phyloP scores from a whole-genome alignment of 2,113 vertebrate species.

The Halichoerus grypus region DNA sequence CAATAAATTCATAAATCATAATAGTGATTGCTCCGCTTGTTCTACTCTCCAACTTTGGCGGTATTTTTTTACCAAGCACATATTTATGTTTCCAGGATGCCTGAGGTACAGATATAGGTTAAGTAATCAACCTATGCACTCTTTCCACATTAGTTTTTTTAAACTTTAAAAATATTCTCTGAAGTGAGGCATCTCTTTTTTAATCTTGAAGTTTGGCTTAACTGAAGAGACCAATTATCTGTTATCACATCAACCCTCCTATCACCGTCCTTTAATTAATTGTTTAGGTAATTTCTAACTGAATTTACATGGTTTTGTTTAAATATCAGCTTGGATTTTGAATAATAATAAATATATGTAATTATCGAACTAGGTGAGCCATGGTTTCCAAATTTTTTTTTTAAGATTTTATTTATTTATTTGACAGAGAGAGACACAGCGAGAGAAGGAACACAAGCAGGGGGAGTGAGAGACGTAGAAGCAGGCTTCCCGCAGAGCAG shows the following conservation, averaged over 20 bases:
- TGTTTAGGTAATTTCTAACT: not conserved
- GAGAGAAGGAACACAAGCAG: no score
- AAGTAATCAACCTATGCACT: not conserved
- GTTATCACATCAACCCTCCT: not conserved
- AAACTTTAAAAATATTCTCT: not conserved
- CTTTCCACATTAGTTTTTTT: constrained; percentile 19
- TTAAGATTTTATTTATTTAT: no score
- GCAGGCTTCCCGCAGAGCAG: no score
- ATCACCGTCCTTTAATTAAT: not conserved
- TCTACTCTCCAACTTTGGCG: not conserved
- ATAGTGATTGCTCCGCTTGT: not conserved
- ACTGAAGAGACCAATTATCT: constrained; percentile 25
- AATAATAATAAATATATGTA: constrained; percentile 18
- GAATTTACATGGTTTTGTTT: constrained; percentile 12
- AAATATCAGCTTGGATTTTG: not conserved
- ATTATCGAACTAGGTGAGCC: not conserved
- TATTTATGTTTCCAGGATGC: constrained; percentile 45
- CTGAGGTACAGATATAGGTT: constrained; percentile 8
- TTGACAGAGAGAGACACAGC: no score
- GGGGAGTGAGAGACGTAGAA: no score
- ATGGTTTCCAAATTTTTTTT: not conserved
- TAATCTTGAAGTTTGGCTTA: constrained; percentile 45
- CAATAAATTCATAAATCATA: constrained; percentile 43
- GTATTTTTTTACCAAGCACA: not conserved
- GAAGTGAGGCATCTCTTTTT: constrained; percentile 18